These are phyloP conservation scores for Ciconia stormi DNA, from an alignment of 2,113 vertebrate genomes.

Conservation along the genomic window DNA sequence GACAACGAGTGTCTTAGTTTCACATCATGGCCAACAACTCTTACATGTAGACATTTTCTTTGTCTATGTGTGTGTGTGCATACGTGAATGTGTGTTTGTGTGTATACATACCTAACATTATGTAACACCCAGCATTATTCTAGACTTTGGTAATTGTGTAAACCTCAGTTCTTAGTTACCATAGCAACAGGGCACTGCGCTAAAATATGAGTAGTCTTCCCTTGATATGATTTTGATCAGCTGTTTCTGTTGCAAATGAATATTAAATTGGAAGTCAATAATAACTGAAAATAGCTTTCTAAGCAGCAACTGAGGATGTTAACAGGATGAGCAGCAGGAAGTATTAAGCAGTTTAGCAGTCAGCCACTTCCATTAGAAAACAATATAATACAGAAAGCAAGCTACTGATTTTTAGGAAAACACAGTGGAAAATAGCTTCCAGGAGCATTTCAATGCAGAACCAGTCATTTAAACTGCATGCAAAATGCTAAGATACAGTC, in stretches of 20 bases:
- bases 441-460: background rate
- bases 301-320: background rate
- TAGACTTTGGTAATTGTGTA: background rate
- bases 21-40: background rate
- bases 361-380: background rate
- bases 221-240: constrained; percentile 27
- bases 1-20: background rate
- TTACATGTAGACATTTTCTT: background rate
- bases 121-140: background rate
- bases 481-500: background rate
- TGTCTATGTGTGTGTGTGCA: rapidly evolving
- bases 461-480: background rate
- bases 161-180: constrained; percentile 19
- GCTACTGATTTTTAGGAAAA: background rate
- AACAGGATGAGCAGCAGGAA: background rate
- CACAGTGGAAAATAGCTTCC: background rate
- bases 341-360: background rate
- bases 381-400: background rate
- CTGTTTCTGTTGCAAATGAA: constrained; percentile 40
- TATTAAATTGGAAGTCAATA: constrained; percentile 53
- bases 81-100: background rate
- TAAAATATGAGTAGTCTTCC: background rate
- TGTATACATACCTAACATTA: too few relatives aligned
- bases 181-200: background rate
- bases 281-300: constrained; percentile 20